Percentiles rank a stretch among this genome's conserved stretches.
These are phyloP conservation scores for Diogma glabrata DNA, from an alignment of 2,888 invertebrate species.

Conservation along the genomic window DNA sequence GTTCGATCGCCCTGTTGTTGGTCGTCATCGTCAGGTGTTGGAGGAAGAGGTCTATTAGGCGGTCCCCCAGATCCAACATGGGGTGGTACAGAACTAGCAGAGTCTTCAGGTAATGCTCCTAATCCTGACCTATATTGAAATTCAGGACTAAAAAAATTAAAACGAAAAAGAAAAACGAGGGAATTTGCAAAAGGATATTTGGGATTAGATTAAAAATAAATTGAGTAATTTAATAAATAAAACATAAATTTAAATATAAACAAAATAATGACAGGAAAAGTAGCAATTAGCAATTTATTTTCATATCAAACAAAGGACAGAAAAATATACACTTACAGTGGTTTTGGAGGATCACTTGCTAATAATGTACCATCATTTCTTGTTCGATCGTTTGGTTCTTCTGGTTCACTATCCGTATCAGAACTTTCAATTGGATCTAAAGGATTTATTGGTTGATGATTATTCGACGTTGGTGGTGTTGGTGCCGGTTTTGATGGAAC, in stretches of 20 bases:
- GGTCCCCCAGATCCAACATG: constrained; percentile 50
- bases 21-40: constrained; percentile 88
- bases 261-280: no score
- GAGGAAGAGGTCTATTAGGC: constrained; percentile 86
- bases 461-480: constrained; percentile 34
- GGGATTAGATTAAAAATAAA: no score
- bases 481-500: constrained; percentile 31
- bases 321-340: constrained; percentile 66
- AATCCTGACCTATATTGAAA: constrained; percentile 69
- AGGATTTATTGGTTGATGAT: constrained; percentile 43
- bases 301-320: constrained; percentile 12
- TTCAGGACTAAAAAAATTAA: constrained; percentile 55
- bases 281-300: no score
- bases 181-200: no score
- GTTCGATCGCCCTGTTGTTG: constrained; percentile 67
- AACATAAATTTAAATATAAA: no score
- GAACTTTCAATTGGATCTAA: constrained; percentile 58
- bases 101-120: constrained; percentile 48
- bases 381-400: constrained; percentile 65
- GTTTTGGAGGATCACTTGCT: constrained; percentile 93
- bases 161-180: constrained; percentile 21
- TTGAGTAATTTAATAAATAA: no score
- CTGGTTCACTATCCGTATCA: constrained; percentile 72
- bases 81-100: constrained; percentile 32
- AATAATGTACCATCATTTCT: constrained; percentile 89